A percentile compares a stretch with the other conserved stretches of the same genome.
phyloP scores from a whole-genome alignment of 2,113 vertebrate species.

The Tilapia sparmanii region DNA sequence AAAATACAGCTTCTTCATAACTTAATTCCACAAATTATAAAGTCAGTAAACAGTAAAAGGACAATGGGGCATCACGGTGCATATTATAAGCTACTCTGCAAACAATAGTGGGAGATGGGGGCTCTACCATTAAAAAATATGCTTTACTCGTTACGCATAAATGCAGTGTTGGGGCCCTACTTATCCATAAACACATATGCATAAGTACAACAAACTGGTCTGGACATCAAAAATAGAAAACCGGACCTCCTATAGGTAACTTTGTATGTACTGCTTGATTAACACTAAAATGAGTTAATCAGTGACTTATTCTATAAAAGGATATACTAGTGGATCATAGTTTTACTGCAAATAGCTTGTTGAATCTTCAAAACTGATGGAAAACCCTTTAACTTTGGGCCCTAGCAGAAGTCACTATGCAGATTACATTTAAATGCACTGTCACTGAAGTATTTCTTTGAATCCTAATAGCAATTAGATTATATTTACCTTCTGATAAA shows the following conservation, averaged over 20 bases:
- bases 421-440: neutral
- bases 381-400: slow-evolving; percentile 12
- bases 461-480: neutral
- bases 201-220: slow-evolving; percentile 63
- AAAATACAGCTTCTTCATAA: slow-evolving; percentile 89
- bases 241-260: slow-evolving; percentile 5
- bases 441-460: slow-evolving; percentile 1
- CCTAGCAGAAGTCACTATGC: slow-evolving; percentile 1
- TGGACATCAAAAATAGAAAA: slow-evolving; percentile 65
- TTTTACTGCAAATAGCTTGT: slow-evolving; percentile 50
- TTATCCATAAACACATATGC: slow-evolving; percentile 64
- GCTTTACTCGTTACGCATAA: slow-evolving; percentile 52
- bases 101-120: slow-evolving; percentile 56
- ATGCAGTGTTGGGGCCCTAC: slow-evolving; percentile 57
- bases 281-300: slow-evolving; percentile 59
- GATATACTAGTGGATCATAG: slow-evolving; percentile 41
- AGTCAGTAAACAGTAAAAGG: slow-evolving; percentile 53
- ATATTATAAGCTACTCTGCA: slow-evolving; percentile 69
- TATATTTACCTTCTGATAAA: neutral
- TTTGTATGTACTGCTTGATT: slow-evolving; percentile 42
- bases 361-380: slow-evolving; percentile 29
- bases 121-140: slow-evolving; percentile 62
- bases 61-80: slow-evolving; percentile 64
- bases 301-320: slow-evolving; percentile 46
- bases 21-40: slow-evolving; percentile 63